Percentiles rank a stretch among this genome's conserved stretches.
These are phyloP conservation scores for Carcharodon carcharias DNA, from an alignment of 2,797 vertebrate species.

Conservation along the genomic window DNA sequence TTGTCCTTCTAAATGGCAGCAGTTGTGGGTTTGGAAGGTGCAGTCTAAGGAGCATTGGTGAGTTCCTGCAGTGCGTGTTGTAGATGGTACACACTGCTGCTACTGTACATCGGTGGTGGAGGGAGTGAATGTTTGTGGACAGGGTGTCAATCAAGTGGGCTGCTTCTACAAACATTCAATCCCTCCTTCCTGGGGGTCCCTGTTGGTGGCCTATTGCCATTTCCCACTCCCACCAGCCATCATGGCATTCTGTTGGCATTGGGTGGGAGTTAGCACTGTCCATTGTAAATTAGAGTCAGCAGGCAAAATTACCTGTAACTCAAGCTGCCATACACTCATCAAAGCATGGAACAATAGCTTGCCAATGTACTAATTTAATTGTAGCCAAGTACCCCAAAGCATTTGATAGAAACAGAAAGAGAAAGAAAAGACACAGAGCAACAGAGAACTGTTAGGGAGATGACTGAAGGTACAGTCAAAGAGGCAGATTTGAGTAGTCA, in stretches of 20 bases:
- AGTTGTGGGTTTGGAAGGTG: no score
- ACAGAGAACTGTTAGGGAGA: background rate
- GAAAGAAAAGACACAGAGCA: background rate
- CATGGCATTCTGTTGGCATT: background rate
- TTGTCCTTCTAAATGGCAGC: no score
- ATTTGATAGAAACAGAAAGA: background rate
- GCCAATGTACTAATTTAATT: no score
- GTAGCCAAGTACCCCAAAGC: background rate
- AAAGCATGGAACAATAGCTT: background rate
- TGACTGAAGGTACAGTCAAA: background rate
- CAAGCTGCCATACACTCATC: background rate
- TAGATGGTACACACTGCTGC: no score
- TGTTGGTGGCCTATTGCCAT: background rate
- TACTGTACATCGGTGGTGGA: no score
- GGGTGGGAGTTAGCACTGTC: background rate
- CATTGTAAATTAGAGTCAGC: background rate
- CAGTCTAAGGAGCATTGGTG: no score
- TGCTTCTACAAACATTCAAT: no score
- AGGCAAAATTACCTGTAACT: background rate
- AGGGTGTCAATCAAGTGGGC: no score
- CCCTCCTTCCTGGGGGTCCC: background rate
- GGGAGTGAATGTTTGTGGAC: no score
- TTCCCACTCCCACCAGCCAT: background rate
- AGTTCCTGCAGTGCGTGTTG: no score
- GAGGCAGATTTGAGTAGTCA: background rate